Conservation (phyloP, 2,797 vertebrate species). For the Sciurus vulgaris region DNA sequence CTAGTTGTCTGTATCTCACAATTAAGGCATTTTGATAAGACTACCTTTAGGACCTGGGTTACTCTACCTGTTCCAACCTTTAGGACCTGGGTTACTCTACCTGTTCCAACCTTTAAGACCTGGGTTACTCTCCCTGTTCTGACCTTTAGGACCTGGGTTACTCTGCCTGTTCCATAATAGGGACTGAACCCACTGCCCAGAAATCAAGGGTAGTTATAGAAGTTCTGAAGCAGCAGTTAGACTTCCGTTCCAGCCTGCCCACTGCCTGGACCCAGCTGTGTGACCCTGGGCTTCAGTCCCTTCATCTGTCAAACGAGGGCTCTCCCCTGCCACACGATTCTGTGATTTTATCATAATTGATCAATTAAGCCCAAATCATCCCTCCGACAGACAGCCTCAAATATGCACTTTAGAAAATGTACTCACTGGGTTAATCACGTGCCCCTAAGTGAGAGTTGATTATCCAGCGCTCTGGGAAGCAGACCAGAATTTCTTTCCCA, state of each 20-base stretch:
- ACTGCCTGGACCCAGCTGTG: fast-evolving
- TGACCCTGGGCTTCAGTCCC: neutral
- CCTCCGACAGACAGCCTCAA: slow-evolving; percentile 52
- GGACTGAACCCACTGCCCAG: too few relatives aligned
- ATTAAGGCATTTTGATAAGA: neutral
- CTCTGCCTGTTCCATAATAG: neutral
- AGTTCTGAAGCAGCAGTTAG: neutral
- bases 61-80: too few relatives aligned
- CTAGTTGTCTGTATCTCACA: neutral
- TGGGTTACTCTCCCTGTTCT: too few relatives aligned
- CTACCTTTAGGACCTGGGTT: neutral
- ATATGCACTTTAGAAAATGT: slow-evolving; percentile 32
- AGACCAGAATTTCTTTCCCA: slow-evolving; percentile 76
- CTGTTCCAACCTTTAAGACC: too few relatives aligned
- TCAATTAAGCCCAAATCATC: slow-evolving; percentile 52
- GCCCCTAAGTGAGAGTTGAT: slow-evolving; percentile 56
- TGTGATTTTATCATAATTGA: slow-evolving; percentile 55
- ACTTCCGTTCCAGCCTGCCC: neutral
- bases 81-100: too few relatives aligned
- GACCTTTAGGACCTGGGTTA: neutral
- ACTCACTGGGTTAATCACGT: neutral
- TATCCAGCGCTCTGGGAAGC: slow-evolving; percentile 74
- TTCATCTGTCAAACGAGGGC: neutral
- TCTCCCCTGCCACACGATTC: neutral
- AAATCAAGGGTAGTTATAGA: neutral